These are phyloP conservation scores for Tipula helvola DNA, from an alignment of 2,888 invertebrate genomes.

Conservation along the genomic window DNA sequence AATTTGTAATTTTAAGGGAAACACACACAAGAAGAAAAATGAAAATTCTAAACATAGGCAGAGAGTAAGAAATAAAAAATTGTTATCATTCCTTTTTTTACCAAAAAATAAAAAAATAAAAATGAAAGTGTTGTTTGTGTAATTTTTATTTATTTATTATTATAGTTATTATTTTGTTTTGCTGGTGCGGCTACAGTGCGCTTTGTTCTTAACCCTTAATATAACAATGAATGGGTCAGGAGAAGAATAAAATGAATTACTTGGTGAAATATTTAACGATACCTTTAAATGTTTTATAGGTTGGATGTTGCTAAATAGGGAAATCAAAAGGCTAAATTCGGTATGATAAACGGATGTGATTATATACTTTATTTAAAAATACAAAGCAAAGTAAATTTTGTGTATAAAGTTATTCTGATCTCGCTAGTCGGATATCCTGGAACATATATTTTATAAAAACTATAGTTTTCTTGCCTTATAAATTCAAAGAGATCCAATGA, in stretches of 20 bases:
- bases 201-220: neutral
- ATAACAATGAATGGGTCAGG: neutral
- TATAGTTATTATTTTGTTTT: neutral
- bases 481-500: too few species aligned
- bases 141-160: neutral
- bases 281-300: neutral
- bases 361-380: too few species aligned
- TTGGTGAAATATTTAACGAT: neutral
- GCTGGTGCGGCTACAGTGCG: neutral
- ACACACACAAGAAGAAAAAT: slow-evolving; percentile 1
- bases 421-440: too few species aligned
- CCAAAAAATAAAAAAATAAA: neutral
- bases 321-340: neutral
- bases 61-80: neutral
- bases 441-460: too few species aligned
- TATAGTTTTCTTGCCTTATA: too few species aligned
- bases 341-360: too few species aligned
- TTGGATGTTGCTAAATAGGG: neutral
- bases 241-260: neutral
- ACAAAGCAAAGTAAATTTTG: too few species aligned
- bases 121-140: neutral
- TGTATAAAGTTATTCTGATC: too few species aligned
- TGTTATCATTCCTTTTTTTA: neutral
- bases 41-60: neutral
- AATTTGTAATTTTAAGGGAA: slow-evolving; percentile 11